phyloP scores from a whole-genome alignment of 2,113 vertebrate genomes.

The Trogon surrucura region DNA sequence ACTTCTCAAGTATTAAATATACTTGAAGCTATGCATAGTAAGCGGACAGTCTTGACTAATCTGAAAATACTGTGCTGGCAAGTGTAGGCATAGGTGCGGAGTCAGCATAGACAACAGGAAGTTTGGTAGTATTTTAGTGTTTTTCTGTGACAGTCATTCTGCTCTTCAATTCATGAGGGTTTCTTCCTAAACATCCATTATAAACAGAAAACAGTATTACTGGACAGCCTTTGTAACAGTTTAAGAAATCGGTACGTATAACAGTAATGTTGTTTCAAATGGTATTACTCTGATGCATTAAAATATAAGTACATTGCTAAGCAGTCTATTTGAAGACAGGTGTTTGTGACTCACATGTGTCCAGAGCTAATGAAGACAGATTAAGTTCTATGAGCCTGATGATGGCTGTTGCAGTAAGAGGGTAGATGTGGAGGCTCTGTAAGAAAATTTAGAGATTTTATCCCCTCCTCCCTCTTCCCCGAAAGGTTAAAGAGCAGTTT shows the following conservation, averaged over 20 bases:
- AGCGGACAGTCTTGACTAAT: neutral
- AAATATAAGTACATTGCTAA: neutral
- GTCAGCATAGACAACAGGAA: neutral
- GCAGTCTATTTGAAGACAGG: neutral
- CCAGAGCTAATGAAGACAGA: neutral
- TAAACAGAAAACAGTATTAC: neutral
- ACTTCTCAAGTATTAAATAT: neutral
- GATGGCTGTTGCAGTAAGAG: neutral
- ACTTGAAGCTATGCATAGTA: neutral
- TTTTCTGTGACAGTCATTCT: neutral
- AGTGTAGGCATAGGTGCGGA: neutral
- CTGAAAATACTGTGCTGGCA: neutral
- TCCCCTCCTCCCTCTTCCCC: too few species aligned
- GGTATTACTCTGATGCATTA: neutral
- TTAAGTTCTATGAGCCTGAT: neutral
- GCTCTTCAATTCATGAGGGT: rapidly evolving
- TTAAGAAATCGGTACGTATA: rapidly evolving
- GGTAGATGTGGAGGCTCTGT: neutral
- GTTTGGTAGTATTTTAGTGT: neutral
- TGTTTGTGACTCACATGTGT: rapidly evolving
- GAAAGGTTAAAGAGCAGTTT: neutral
- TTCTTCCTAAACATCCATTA: neutral
- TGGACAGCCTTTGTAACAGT: neutral
- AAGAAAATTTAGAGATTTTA: neutral
- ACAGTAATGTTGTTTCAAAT: neutral